A percentile compares a stretch with the other conserved stretches of the same genome.
Evolutionary conservation across 2,113 vertebrate species (phyloP).

Genomic region (Empidonax alnorum): DNA sequence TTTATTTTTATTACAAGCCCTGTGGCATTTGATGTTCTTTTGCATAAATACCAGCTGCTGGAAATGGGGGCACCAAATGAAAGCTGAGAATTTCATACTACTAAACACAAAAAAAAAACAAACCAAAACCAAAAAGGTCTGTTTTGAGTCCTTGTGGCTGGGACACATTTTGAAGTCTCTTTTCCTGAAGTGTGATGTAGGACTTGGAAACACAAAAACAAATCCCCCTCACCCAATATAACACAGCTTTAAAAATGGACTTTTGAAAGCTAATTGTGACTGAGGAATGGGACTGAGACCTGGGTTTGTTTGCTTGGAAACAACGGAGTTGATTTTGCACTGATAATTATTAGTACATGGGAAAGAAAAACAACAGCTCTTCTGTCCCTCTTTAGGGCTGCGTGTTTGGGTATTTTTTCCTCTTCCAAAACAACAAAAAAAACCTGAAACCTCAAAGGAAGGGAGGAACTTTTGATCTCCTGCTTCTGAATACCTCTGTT

Average conservation of each 20-base stretch:
- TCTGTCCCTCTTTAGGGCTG: neutral
- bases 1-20: slow-evolving; percentile 53
- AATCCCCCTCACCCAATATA: neutral
- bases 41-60: slow-evolving; percentile 53
- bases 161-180: neutral
- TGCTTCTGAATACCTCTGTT: neutral
- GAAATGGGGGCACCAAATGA: slow-evolving; percentile 23
- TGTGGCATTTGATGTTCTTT: slow-evolving; percentile 50
- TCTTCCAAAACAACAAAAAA: neutral
- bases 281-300: neutral
- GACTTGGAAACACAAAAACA: neutral
- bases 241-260: neutral
- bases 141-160: neutral
- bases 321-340: neutral
- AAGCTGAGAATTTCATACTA: slow-evolving; percentile 18
- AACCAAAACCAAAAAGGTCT: neutral
- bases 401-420: neutral
- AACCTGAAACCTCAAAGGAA: neutral
- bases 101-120: neutral
- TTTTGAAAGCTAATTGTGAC: neutral
- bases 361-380: neutral
- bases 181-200: neutral
- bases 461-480: neutral
- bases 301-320: neutral
- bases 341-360: neutral